Conservation (phyloP, 2,888 invertebrate genomes). For the Andrena fulva region DNA sequence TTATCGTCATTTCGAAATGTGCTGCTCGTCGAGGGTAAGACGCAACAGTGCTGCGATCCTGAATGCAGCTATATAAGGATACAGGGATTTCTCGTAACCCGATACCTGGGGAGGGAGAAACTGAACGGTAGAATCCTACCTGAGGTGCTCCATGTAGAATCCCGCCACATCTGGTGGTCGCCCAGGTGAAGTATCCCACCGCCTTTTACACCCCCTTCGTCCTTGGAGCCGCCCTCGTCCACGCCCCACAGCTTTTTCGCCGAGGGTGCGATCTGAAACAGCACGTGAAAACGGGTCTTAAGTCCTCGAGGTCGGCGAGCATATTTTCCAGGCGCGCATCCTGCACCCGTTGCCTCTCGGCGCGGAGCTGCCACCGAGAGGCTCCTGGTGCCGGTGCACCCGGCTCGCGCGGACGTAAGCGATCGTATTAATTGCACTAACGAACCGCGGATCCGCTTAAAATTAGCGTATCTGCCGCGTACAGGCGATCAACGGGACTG, state of each 20-base stretch:
- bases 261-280: conserved; percentile 94
- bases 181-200: conserved; percentile 92
- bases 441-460: conserved; percentile 38
- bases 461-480: conserved; percentile 29
- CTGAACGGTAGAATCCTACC: conserved; percentile 85
- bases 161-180: conserved; percentile 96
- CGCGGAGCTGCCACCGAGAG: too few relatives aligned
- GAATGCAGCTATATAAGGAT: too few relatives aligned
- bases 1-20: too few relatives aligned
- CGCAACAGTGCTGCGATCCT: not conserved
- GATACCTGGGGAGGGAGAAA: not conserved
- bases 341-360: conserved; percentile 26
- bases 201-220: conserved; percentile 90
- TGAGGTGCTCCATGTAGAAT: conserved; percentile 97
- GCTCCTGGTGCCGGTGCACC: too few relatives aligned
- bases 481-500: not conserved
- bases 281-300: conserved; percentile 72
- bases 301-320: conserved; percentile 69
- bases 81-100: not conserved
- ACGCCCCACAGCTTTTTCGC: conserved; percentile 96
- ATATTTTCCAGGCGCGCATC: conserved; percentile 47
- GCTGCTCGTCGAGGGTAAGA: conserved; percentile 3
- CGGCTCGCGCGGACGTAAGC: conserved; percentile 29
- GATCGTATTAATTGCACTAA: conserved; percentile 54
- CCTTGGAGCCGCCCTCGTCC: conserved; percentile 86